Evolutionary conservation across 2,888 invertebrate genomes (phyloP).

Genomic region (Micoletzkya japonica): DNA sequence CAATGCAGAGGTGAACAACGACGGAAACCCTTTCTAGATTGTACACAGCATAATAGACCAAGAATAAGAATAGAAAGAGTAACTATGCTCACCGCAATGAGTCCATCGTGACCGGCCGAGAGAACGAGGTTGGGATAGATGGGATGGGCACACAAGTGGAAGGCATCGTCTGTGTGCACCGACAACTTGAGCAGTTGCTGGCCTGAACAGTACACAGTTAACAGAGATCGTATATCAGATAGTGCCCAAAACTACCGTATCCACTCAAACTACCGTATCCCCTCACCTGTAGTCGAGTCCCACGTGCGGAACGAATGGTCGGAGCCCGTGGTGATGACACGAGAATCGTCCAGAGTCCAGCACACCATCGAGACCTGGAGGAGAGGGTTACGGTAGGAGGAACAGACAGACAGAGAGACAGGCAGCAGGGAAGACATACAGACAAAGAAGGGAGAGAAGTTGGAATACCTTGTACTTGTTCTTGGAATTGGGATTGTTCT

Average conservation of each 20-base stretch:
- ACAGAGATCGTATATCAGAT: neutral
- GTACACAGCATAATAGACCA: too few relatives aligned
- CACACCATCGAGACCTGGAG: constrained; percentile 87
- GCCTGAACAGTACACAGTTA: neutral
- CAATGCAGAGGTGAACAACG: too few relatives aligned
- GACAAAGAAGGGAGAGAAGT: neutral
- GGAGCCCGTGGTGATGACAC: constrained; percentile 78
- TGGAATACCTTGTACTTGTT: constrained; percentile 33
- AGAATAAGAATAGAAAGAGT: neutral
- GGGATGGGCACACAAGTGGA: constrained; percentile 90
- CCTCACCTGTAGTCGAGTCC: constrained; percentile 6
- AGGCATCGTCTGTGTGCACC: constrained; percentile 86
- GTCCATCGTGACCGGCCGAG: constrained; percentile 96
- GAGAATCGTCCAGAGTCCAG: constrained; percentile 87
- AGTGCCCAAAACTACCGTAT: too few relatives aligned
- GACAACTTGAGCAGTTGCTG: constrained; percentile 26
- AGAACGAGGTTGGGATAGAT: constrained; percentile 74
- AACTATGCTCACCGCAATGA: constrained; percentile 66
- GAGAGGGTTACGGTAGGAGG: neutral
- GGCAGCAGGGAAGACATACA: neutral
- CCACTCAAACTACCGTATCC: too few relatives aligned
- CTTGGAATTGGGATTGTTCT: constrained; percentile 29
- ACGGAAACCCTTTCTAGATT: too few relatives aligned
- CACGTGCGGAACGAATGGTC: constrained; percentile 28
- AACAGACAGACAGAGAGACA: neutral